Percentiles rank a stretch among this genome's conserved stretches.
Conservation (phyloP, 2,113 vertebrate species). For the Perccottus glenii region DNA sequence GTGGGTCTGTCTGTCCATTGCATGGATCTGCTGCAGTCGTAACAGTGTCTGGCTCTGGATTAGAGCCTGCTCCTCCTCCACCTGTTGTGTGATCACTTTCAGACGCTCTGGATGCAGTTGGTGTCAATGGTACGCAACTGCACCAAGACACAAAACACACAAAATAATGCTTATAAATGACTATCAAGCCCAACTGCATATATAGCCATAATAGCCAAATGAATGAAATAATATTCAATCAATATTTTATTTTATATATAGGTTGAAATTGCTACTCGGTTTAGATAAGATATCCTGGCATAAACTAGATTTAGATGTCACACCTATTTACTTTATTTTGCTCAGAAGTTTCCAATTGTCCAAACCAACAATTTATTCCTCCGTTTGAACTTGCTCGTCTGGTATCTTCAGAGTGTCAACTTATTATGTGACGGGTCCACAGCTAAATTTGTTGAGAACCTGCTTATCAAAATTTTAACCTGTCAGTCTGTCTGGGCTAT, state of each 20-base stretch:
- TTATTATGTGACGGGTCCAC: not conserved
- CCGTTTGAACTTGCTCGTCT: not conserved
- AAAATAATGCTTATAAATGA: not conserved
- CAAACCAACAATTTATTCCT: not conserved
- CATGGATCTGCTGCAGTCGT: slow-evolving; percentile 86
- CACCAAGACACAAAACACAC: slow-evolving; percentile 10
- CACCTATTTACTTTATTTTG: too few species aligned
- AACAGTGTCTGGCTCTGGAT: slow-evolving; percentile 84
- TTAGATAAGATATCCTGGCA: too few species aligned
- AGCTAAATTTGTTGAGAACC: slow-evolving; percentile 25
- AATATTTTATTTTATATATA: too few species aligned
- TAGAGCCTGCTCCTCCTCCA: slow-evolving; percentile 91
- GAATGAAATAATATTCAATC: too few species aligned
- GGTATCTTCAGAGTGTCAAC: not conserved
- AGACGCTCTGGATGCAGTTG: slow-evolving; percentile 97
- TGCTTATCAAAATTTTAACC: slow-evolving; percentile 36
- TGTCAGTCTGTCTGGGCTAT: not conserved
- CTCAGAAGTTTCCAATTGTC: not conserved
- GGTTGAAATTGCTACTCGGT: too few species aligned
- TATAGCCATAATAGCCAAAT: too few species aligned
- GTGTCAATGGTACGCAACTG: slow-evolving; percentile 92
- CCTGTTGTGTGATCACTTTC: slow-evolving; percentile 97
- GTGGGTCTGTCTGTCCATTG: slow-evolving; percentile 78
- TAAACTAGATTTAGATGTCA: too few species aligned
- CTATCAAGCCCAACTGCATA: not conserved